Evolutionary conservation across 2,113 vertebrate genomes (phyloP).

Genomic region (Cochlearius cochlearius): DNA sequence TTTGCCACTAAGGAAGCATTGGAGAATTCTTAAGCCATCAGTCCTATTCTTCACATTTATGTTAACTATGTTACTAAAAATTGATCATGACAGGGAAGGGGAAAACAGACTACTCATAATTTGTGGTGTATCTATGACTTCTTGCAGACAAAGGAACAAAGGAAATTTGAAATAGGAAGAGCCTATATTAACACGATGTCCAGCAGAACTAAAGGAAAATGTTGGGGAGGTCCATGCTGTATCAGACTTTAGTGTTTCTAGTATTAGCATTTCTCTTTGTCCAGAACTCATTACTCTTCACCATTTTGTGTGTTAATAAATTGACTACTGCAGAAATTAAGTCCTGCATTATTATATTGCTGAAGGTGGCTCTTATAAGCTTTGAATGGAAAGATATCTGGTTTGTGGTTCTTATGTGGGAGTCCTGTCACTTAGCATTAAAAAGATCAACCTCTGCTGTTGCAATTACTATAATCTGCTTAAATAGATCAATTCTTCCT

Average conservation of each 20-base stretch:
- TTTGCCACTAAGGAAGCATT: not conserved
- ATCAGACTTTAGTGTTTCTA: not conserved
- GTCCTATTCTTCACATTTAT: not conserved
- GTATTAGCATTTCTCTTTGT: not conserved
- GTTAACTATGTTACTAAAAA: not conserved
- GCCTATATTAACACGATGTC: not conserved
- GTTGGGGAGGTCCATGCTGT: rapidly evolving
- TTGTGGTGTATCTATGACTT: not conserved
- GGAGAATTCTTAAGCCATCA: not conserved
- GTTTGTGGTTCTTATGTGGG: not conserved
- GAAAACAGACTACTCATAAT: not conserved
- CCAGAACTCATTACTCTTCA: not conserved
- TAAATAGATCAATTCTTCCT: not conserved
- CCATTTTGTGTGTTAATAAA: not conserved
- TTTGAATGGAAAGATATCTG: not conserved
- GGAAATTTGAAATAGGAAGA: not conserved
- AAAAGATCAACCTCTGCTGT: not conserved
- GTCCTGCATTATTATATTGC: not conserved
- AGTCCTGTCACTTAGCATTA: not conserved
- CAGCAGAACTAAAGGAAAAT: not conserved
- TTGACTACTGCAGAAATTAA: not conserved
- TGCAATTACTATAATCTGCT: not conserved
- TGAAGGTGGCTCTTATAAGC: not conserved
- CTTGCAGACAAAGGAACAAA: not conserved
- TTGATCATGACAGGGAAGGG: not conserved